Conservation (phyloP, 2,113 vertebrate genomes). For the Misgurnus mizolepis region DNA sequence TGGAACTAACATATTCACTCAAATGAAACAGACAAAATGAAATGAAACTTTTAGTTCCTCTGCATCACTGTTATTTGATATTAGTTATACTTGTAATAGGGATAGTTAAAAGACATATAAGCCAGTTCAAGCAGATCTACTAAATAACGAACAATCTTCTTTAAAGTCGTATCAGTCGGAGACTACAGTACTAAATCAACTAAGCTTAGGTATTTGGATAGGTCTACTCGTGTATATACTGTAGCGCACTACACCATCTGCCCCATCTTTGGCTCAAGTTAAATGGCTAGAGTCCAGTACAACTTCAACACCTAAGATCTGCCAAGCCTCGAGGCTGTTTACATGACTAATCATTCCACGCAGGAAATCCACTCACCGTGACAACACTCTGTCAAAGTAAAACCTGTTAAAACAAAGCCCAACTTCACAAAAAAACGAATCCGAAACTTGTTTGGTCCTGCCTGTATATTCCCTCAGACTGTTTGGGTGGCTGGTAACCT, state of each 20-base stretch:
- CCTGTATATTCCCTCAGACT: not conserved
- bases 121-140: too few relatives aligned
- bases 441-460: not conserved
- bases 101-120: too few relatives aligned
- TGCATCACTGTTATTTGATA: too few relatives aligned
- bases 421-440: conserved; percentile 17
- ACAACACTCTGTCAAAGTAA: not conserved
- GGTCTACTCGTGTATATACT: too few relatives aligned
- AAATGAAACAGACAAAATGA: too few relatives aligned
- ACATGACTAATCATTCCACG: conserved; percentile 17
- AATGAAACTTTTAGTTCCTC: too few relatives aligned
- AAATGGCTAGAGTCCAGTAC: conserved; percentile 21
- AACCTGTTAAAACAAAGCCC: not conserved
- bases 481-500: conserved; percentile 65
- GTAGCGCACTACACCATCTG: conserved; percentile 24
- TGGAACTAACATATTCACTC: too few relatives aligned
- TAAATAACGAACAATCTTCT: too few relatives aligned
- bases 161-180: too few relatives aligned
- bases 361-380: not conserved
- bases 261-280: not conserved
- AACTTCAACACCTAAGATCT: not conserved
- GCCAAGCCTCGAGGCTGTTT: conserved; percentile 20
- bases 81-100: too few relatives aligned
- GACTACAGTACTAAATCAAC: too few relatives aligned
- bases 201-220: too few relatives aligned